A percentile compares a stretch with the other conserved stretches of the same genome.
Conservation (phyloP, 1,140 invertebrate genomes). For the Drosophila kepulauana region DNA sequence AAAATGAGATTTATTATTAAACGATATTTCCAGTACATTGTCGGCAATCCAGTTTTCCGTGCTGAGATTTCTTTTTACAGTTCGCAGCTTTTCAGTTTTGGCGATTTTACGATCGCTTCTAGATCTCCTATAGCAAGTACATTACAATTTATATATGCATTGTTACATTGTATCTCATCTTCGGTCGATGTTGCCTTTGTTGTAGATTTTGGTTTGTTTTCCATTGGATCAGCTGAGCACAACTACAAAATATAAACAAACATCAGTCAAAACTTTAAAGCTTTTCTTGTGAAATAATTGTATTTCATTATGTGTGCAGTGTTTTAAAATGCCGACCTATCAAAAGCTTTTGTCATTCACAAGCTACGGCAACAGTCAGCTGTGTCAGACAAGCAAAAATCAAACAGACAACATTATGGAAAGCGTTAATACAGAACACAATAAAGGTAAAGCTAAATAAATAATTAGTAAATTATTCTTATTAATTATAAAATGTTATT, state of each 20-base stretch:
- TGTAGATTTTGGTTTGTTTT: neutral
- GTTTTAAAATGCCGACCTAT: neutral
- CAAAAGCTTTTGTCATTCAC: slow-evolving; percentile 19
- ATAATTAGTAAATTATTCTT: neutral
- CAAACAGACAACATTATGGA: slow-evolving; percentile 9
- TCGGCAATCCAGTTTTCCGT: neutral
- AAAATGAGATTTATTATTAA: neutral
- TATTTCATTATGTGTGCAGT: neutral
- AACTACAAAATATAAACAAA: slow-evolving; percentile 1
- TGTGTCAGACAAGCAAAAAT: neutral
- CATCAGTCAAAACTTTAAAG: neutral
- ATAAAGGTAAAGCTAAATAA: neutral
- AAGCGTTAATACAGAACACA: neutral
- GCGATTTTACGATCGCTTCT: too few species aligned
- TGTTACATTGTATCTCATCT: neutral
- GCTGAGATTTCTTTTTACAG: neutral
- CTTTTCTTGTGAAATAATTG: slow-evolving; percentile 22
- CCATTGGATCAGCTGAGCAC: neutral
- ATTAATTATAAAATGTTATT: neutral
- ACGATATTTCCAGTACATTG: neutral
- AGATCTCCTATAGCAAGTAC: too few species aligned
- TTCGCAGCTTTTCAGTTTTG: neutral
- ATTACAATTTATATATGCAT: neutral
- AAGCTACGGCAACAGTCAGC: neutral
- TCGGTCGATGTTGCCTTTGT: neutral